Evolutionary conservation across 1,140 invertebrate genomes (phyloP).

Genomic region (Drosophila auraria): DNA sequence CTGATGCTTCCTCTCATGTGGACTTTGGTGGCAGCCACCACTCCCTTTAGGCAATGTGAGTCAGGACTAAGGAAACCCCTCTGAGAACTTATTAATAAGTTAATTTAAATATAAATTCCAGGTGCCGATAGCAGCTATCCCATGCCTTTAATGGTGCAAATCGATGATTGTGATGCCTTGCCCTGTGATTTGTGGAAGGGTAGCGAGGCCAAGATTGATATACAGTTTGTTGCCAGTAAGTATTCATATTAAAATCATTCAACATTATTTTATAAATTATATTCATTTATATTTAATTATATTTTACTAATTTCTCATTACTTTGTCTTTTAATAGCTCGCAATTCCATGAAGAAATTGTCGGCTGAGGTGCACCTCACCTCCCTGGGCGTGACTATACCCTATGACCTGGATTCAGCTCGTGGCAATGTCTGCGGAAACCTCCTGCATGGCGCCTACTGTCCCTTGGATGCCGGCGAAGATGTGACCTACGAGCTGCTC

Average conservation of each 20-base stretch:
- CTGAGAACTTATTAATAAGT: not conserved
- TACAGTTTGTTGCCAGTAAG: conserved; percentile 81
- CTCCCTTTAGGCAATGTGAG: conserved; percentile 68
- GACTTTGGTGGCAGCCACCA: conserved; percentile 20
- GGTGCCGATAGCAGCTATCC: conserved; percentile 45
- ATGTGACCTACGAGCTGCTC: conserved; percentile 73
- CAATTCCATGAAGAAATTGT: conserved; percentile 54
- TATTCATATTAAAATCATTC: not conserved
- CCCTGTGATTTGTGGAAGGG: conserved; percentile 72
- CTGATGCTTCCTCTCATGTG: conserved; percentile 44
- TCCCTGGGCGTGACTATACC: conserved; percentile 70
- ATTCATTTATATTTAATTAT: not conserved
- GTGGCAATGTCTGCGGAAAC: conserved; percentile 69
- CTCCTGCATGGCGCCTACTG: conserved; percentile 73
- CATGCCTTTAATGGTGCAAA: conserved; percentile 66
- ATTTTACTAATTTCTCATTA: not conserved
- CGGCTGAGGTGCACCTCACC: conserved; percentile 61
- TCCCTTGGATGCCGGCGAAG: conserved; percentile 72
- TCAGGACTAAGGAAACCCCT: not conserved
- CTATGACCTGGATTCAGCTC: conserved; percentile 50
- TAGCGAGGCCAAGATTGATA: conserved; percentile 52
- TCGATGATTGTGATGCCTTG: conserved; percentile 57
- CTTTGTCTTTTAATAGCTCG: conserved; percentile 29
- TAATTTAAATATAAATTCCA: not conserved
- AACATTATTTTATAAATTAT: not conserved